Conservation (phyloP, 2,797 vertebrate species). For the Pipistrellus pipistrellus region DNA sequence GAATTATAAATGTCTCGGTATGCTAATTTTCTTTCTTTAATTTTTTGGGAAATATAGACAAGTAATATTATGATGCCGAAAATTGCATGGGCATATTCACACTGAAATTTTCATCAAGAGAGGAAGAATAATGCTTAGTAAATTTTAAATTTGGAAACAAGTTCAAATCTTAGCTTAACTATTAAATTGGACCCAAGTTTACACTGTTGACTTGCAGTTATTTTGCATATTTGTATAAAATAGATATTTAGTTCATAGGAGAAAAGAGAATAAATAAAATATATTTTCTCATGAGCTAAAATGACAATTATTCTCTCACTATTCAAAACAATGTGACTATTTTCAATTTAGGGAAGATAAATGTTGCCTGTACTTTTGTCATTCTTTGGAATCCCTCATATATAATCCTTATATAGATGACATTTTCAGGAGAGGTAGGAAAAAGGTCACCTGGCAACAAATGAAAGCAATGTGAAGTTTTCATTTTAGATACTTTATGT, state of each 20-base stretch:
- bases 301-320: background rate
- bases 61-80: background rate
- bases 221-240: conserved; percentile 46
- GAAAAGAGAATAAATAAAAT: background rate
- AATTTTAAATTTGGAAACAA: conserved; percentile 52
- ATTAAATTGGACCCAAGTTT: conserved; percentile 28
- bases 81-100: background rate
- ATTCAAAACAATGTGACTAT: background rate
- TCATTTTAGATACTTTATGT: background rate
- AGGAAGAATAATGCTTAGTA: background rate
- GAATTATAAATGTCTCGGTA: conserved; percentile 2
- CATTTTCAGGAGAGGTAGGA: conserved; percentile 46
- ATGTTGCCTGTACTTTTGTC: background rate
- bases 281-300: conserved; percentile 32
- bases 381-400: conserved; percentile 19
- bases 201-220: background rate
- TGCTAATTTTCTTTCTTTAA: conserved; percentile 11
- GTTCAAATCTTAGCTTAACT: conserved; percentile 22
- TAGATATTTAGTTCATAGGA: background rate
- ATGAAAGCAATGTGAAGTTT: background rate
- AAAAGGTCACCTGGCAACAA: conserved; percentile 30
- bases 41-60: background rate
- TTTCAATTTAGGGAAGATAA: background rate
- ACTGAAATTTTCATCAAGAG: background rate
- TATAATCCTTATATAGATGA: background rate